Evolutionary conservation across 1,140 invertebrate genomes (phyloP).

Genomic region (Cotesia chilonis): DNA sequence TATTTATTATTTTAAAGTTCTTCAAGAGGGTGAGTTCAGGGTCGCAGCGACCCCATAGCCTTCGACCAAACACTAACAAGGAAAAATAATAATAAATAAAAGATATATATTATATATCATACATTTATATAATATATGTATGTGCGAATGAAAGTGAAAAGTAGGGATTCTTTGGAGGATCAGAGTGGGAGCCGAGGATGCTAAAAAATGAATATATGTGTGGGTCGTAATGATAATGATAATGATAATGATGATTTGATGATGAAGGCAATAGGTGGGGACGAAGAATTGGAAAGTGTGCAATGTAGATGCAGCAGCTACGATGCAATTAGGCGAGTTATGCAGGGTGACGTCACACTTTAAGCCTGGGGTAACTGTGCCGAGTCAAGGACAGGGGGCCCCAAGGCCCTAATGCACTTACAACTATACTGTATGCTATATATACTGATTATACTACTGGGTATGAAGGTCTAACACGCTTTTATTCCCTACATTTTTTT

Average conservation of each 20-base stretch:
- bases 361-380: slow-evolving; percentile 64
- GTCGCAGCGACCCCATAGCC: slow-evolving; percentile 13
- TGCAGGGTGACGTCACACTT: slow-evolving; percentile 66
- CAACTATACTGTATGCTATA: slow-evolving; percentile 10
- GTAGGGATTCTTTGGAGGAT: neutral
- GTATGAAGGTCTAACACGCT: neutral
- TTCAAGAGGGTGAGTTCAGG: slow-evolving; percentile 7
- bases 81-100: slow-evolving; percentile 10
- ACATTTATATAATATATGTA: slow-evolving; percentile 7
- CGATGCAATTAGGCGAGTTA: slow-evolving; percentile 67
- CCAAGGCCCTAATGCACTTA: slow-evolving; percentile 57
- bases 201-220: slow-evolving; percentile 4
- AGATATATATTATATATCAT: neutral
- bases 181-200: slow-evolving; percentile 26
- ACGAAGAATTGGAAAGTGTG: slow-evolving; percentile 31
- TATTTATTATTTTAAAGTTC: neutral
- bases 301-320: slow-evolving; percentile 36
- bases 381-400: slow-evolving; percentile 64
- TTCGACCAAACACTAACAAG: neutral
- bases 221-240: slow-evolving; percentile 9
- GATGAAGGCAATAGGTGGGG: slow-evolving; percentile 20
- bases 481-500: slow-evolving; percentile 32
- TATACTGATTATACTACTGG: no score
- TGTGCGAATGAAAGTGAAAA: slow-evolving; percentile 32
- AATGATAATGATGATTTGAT: slow-evolving; percentile 20